Conservation (phyloP, 2,113 vertebrate species). For the Lycaon pictus region DNA sequence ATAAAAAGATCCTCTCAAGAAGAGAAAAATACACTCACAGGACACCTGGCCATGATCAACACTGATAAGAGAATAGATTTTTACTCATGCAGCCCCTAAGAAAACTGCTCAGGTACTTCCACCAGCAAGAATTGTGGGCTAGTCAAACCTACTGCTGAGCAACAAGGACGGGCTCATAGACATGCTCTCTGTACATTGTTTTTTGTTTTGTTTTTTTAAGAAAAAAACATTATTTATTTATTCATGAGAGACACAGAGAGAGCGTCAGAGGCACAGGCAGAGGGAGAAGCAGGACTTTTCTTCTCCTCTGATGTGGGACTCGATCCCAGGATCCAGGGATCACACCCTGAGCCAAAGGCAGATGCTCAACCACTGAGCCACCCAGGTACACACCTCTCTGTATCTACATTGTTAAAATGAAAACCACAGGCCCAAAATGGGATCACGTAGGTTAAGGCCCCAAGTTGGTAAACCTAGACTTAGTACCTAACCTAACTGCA, state of each 20-base stretch:
- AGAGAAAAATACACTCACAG: not conserved
- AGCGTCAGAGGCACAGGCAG: too few relatives aligned
- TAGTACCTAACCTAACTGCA: not conserved
- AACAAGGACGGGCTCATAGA: accelerated
- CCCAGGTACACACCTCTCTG: too few relatives aligned
- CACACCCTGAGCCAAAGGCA: too few relatives aligned
- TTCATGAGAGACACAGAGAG: too few relatives aligned
- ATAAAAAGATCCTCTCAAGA: not conserved
- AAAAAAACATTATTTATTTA: too few relatives aligned
- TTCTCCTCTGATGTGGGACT: too few relatives aligned
- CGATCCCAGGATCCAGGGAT: too few relatives aligned
- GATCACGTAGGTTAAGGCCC: not conserved
- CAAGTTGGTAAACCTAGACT: not conserved
- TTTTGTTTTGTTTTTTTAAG: too few relatives aligned
- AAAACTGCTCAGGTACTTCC: not conserved
- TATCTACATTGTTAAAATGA: not conserved
- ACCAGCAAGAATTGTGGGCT: not conserved
- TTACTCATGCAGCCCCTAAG: not conserved
- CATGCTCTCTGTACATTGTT: not conserved
- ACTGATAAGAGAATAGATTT: not conserved
- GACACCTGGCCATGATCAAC: not conserved
- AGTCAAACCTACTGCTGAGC: accelerated
- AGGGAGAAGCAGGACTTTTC: too few relatives aligned
- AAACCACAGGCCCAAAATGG: not conserved
- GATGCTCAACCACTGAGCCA: too few relatives aligned